Percentiles rank a stretch among this genome's conserved stretches.
phyloP scores from a whole-genome alignment of 2,797 vertebrate genomes.

The Oreochromis grahami region DNA sequence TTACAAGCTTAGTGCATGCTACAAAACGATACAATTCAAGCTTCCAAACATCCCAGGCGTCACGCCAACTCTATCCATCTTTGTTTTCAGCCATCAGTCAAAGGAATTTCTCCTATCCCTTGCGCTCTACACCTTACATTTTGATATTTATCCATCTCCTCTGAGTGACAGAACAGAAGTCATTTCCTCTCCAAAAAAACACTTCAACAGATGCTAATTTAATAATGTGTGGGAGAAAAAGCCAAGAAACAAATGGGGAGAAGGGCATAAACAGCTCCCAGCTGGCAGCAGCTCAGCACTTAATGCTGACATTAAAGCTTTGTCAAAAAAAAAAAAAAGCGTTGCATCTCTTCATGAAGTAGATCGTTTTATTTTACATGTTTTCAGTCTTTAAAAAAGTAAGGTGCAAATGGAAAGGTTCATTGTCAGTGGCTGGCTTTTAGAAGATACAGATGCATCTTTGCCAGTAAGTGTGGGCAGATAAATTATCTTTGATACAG shows the following conservation, averaged over 20 bases:
- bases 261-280: conserved; percentile 63
- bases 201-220: conserved; percentile 75
- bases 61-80: background rate
- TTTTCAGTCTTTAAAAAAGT: conserved; percentile 31
- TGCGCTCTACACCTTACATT: conserved; percentile 36
- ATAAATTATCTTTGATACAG: conserved; percentile 2
- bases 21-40: background rate
- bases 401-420: conserved; percentile 49
- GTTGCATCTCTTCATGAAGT: conserved; percentile 64
- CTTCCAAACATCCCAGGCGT: conserved; percentile 13
- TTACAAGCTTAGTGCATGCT: background rate
- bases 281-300: conserved; percentile 65
- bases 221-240: conserved; percentile 72
- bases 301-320: conserved; percentile 75
- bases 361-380: conserved; percentile 48
- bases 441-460: conserved; percentile 10
- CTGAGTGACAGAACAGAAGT: conserved; percentile 57
- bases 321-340: conserved; percentile 41
- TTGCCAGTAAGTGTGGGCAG: conserved; percentile 10
- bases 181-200: conserved; percentile 55
- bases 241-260: conserved; percentile 68
- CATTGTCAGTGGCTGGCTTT: conserved; percentile 31
- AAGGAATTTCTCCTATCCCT: conserved; percentile 6
- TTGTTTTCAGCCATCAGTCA: conserved; percentile 35
- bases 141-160: conserved; percentile 62